Conservation (phyloP, 1,140 invertebrate genomes). For the Panagrolaimus sp. region DNA sequence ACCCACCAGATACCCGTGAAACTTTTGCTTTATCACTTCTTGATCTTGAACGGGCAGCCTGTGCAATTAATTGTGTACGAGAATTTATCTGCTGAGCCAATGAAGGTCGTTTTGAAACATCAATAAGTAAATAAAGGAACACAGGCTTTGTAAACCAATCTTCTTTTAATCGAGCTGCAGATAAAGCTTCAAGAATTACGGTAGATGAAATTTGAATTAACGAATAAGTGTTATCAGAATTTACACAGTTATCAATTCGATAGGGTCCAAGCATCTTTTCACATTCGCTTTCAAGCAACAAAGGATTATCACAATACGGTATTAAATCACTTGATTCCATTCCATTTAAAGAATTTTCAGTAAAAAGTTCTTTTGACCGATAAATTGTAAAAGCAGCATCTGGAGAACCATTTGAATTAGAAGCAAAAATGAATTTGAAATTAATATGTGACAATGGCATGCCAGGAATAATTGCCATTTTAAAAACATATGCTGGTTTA, state of each 20-base stretch:
- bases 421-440: neutral
- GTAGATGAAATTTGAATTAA: neutral
- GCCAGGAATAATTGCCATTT: slow-evolving; percentile 4
- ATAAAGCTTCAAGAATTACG: neutral
- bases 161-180: neutral
- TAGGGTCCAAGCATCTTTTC: neutral
- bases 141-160: slow-evolving; percentile 2
- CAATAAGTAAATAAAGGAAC: neutral
- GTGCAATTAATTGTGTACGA: neutral
- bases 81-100: neutral
- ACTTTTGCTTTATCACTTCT: neutral
- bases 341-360: too few relatives aligned
- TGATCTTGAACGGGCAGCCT: neutral
- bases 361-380: neutral
- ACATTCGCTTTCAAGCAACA: neutral
- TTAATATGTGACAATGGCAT: slow-evolving; percentile 3
- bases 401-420: neutral
- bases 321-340: neutral
- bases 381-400: neutral
- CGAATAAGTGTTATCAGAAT: neutral
- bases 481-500: neutral
- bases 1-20: neutral
- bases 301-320: neutral
- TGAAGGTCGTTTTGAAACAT: neutral
- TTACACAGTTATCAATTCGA: neutral